These are phyloP conservation scores for Aphelocoma coerulescens DNA, from an alignment of 2,113 vertebrate genomes.

Conservation along the genomic window DNA sequence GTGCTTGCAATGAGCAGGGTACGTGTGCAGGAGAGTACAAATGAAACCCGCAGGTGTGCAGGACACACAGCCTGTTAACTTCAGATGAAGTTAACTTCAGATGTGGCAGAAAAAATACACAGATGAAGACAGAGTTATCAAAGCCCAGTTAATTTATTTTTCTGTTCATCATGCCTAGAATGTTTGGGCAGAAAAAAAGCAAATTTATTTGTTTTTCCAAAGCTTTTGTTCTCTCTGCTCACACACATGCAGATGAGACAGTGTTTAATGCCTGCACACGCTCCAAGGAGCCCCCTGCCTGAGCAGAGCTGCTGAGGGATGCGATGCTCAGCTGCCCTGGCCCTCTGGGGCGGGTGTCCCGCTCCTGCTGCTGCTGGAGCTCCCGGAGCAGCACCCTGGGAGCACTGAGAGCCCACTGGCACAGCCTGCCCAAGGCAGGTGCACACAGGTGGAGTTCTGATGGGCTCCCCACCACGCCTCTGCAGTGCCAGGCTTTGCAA, in stretches of 20 bases:
- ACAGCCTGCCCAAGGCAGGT: neutral
- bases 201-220: neutral
- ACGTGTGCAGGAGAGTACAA: rapidly evolving
- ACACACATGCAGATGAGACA: neutral
- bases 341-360: neutral
- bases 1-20: neutral
- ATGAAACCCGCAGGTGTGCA: neutral
- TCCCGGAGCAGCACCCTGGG: neutral
- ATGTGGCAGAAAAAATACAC: neutral
- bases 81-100: neutral
- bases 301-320: neutral
- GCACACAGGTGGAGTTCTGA: neutral
- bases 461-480: neutral
- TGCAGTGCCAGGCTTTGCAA: neutral
- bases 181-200: neutral
- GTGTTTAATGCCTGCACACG: rapidly evolving
- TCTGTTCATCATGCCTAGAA: neutral
- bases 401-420: slow-evolving; percentile 9
- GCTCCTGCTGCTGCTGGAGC: neutral
- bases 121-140: neutral
- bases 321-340: neutral
- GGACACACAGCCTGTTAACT: neutral
- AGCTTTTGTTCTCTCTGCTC: neutral
- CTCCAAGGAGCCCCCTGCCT: neutral
- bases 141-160: neutral